Base-by-base conservation (phyloP, 2,888 invertebrate species). In the Phlogophora meticulosa region DNA sequence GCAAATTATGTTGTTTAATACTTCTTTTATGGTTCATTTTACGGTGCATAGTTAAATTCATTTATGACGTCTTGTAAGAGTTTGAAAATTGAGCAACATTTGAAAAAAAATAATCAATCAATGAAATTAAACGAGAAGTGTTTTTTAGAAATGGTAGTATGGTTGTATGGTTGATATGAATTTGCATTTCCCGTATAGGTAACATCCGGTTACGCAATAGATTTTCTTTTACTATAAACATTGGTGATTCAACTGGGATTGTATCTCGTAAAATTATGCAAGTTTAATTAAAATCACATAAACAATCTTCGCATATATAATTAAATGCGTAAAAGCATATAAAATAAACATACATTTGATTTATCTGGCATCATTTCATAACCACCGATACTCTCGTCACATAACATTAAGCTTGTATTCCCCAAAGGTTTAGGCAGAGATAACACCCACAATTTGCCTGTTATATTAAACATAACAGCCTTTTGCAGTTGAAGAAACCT, bases 121-220 rank as follows among this genome's bases (percentile, higher is more conserved):
- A n/a, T 9, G 20, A 20, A 10, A 11, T 13, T 38, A 4, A 36
- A 51, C 11, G 7, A 9, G 48, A 22, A 42, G 15, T 24, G 2
- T 13, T n/a, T 59, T 40, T n/a, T 57, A 22, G n/a, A n/a, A 15
- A 42, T 48, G 3, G 24, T 28, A 42, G 46, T 13, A 24, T 11
- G 32, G 52, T 20, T 58, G 22, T 53, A 67, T 56, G 11, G 20
- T 17, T 4, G 10, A 9, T 7, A 4, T 3, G 7, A 4, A 68
- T 55, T 67, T 51, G 17, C 24, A 58, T 73, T 70, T 76, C 57
- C 70, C 22, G 13, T 42, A 22, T 28, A 28, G 28, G 5, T n/a
- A 40, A 34, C 28, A 3, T 17, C 10, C n/a, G 22, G 32, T 76
- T 43, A 42, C 24, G 24, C 7, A 69, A 69, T 13, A 10, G 10